Evolutionary conservation across 2,888 invertebrate genomes (phyloP).

Genomic region (Hirtodrosophila trivittata): DNA sequence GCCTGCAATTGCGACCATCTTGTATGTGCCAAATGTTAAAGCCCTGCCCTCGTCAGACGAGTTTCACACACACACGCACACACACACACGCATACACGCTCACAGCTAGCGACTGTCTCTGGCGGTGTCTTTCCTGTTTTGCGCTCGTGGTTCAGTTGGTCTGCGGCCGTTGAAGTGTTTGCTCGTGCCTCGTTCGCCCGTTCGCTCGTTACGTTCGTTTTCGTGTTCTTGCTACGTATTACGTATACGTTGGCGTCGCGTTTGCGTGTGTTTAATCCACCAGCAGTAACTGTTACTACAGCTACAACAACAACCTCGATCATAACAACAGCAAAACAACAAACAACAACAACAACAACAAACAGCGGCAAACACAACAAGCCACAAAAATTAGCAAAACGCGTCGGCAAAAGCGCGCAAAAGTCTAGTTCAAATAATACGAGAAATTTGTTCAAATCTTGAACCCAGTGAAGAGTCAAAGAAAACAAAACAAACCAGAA

Average conservation of each 20-base stretch:
- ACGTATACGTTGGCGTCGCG: constrained; percentile 58
- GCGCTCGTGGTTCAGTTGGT: constrained; percentile 82
- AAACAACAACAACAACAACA: constrained; percentile 27
- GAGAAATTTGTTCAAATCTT: constrained; percentile 9
- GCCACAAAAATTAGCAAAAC: constrained; percentile 45
- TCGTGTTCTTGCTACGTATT: constrained; percentile 50
- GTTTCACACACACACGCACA: constrained; percentile 41
- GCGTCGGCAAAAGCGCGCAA: constrained; percentile 69
- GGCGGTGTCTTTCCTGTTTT: constrained; percentile 72
- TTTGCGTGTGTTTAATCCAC: constrained; percentile 36
- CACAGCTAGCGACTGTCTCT: constrained; percentile 22
- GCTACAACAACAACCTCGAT: constrained; percentile 24
- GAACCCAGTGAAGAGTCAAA: constrained; percentile 3
- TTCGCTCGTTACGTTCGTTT: constrained; percentile 30
- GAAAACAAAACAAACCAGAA: constrained; percentile 32
- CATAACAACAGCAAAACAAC: constrained; percentile 30
- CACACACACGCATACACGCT: constrained; percentile 17
- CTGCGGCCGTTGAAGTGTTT: constrained; percentile 82
- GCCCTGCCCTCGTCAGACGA: constrained; percentile 75
- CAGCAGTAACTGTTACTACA: constrained; percentile 6
- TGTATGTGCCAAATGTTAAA: constrained; percentile 74
- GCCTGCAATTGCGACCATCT: constrained; percentile 68
- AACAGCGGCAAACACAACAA: constrained; percentile 42
- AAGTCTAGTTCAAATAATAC: constrained; percentile 8
- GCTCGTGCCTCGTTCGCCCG: constrained; percentile 60